Percentiles rank a stretch among this genome's conserved stretches.
phyloP scores from a whole-genome alignment of 92 coral and sea anemone species.

The Nematostella vectensis region DNA sequence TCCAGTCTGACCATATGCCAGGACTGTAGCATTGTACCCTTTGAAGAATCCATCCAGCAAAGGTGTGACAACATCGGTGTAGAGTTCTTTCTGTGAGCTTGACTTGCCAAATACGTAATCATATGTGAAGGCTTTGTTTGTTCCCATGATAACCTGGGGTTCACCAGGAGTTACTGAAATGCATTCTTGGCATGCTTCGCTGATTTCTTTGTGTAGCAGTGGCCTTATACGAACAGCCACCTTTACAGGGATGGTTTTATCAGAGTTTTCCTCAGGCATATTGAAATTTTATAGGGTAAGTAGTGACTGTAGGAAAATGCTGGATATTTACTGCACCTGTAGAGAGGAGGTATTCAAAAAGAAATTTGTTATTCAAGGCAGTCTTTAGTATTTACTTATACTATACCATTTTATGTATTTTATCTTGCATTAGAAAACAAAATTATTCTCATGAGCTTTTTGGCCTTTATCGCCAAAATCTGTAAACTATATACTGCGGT shows the following conservation, averaged over 20 bases:
- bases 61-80: conserved; percentile 58
- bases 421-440: too few species aligned
- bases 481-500: too few species aligned
- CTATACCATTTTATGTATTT: too few species aligned
- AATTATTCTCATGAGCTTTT: too few species aligned
- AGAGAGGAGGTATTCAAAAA: too few species aligned
- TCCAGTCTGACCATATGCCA: conserved; percentile 97
- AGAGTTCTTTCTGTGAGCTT: conserved; percentile 63
- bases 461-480: too few species aligned
- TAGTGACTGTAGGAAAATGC: background rate
- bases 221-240: conserved; percentile 91
- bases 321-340: too few species aligned
- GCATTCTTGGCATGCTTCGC: conserved; percentile 88
- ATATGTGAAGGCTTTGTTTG: conserved; percentile 84
- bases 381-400: too few species aligned
- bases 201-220: conserved; percentile 61
- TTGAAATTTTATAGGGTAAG: background rate
- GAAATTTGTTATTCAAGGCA: too few species aligned
- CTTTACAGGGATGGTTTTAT: conserved; percentile 80
- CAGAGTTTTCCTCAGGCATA: conserved; percentile 67
- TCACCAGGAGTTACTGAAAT: conserved; percentile 69
- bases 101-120: conserved; percentile 71
- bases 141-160: conserved; percentile 84
- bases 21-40: conserved; percentile 91
- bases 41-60: conserved; percentile 66